Base-by-base conservation (phyloP, 2,888 invertebrate genomes). In the Rosalia funebris region DNA sequence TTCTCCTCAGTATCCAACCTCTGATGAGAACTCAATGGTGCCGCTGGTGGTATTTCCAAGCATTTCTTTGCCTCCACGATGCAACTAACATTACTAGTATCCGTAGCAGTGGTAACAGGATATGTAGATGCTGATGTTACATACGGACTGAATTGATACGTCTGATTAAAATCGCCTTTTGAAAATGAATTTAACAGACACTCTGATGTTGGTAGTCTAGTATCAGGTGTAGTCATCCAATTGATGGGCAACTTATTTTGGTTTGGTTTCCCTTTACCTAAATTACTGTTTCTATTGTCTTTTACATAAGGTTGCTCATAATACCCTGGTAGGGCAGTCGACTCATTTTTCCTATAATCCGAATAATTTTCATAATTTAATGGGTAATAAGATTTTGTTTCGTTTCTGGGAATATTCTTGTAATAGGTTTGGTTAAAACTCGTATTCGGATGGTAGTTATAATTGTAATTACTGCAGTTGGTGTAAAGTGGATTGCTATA, bases 181-280 rank as follows among this genome's bases (percentile, higher is more conserved):
- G 81, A 78, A 55, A 84, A 83, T 4, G 83, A 79, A 3, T 84
- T 83, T 12, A 84, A 68, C 63, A 83, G 80, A 50, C 84, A 81
- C 48, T 84, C 84, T 0, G 81, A 77, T 45, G 79, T 61, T 66
- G 77, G 72, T 31, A 68, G 11, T 53, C 71, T 79, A 41, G 82
- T 83, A 66, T 85, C 85, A 0, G 86, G 85, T 0, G 86, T 82
- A 69, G 87, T 86, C 87, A 87, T 87, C 87, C 87, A 87, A 70
- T 87, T 87, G 0, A 87, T 85, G 0, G 86, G 84, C 2, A 84
- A 81, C 63, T 83, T 82, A 11, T 79, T 77, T 52, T 70, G 72
- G 20, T 47, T 14, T 1, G 48, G 31, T 60, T 68, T 69, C 47
- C 45, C 54, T 55, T 62, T 69, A 12, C 20, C 34, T 9, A 25